Percentiles rank a stretch among this genome's conserved stretches.
Evolutionary conservation across 92 coral and sea anemone genomes (phyloP).

Genomic region (Galaxea fascicularis): DNA sequence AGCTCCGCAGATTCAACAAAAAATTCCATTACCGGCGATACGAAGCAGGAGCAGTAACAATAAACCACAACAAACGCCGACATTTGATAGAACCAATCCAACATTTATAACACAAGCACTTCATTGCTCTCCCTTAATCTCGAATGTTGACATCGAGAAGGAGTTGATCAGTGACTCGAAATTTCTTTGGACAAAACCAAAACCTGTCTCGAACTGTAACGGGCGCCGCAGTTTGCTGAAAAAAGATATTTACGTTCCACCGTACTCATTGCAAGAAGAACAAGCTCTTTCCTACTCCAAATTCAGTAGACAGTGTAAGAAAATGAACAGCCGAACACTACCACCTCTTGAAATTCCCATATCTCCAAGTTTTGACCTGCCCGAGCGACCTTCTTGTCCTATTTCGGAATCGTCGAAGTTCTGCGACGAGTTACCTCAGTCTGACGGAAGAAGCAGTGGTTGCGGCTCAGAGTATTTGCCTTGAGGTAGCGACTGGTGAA

Average conservation of each 20-base stretch:
- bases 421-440: conserved; percentile 51
- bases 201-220: conserved; percentile 10
- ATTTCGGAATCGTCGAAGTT: conserved; percentile 74
- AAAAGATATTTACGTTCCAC: conserved; percentile 31
- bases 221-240: not conserved
- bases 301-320: conserved; percentile 52
- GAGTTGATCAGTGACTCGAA: conserved; percentile 55
- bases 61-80: conserved; percentile 11
- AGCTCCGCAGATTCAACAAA: conserved; percentile 83
- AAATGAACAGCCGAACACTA: conserved; percentile 61
- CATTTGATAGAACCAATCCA: conserved; percentile 11
- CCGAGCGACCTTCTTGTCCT: conserved; percentile 68
- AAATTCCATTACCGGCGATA: conserved; percentile 87
- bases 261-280: conserved; percentile 73
- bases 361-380: conserved; percentile 31
- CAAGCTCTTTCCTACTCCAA: conserved; percentile 39
- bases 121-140: not conserved
- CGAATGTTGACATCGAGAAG: conserved; percentile 11
- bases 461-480: not conserved
- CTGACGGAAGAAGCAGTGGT: not conserved
- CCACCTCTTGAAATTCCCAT: conserved; percentile 75
- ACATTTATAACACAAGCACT: conserved; percentile 24
- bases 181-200: conserved; percentile 33
- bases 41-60: conserved; percentile 39
- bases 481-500: not conserved